Conservation (phyloP, 1,140 invertebrate genomes). For the Leguminivora glycinivorella region DNA sequence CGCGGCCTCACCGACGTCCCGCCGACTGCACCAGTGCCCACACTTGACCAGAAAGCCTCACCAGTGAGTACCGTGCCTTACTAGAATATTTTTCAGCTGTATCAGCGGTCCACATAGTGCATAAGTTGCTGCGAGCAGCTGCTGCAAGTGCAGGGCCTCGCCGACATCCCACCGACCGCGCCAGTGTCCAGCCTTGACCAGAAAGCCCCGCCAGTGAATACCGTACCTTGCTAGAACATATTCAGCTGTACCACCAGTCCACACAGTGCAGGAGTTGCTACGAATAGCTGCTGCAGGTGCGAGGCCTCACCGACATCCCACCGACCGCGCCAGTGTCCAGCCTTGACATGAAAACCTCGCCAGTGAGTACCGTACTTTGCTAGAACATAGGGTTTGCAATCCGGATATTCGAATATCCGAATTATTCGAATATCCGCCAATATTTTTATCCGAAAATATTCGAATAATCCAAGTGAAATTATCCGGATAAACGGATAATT, state of each 20-base stretch:
- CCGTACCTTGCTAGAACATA: no score
- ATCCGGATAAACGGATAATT: no score
- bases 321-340: conserved; percentile 79
- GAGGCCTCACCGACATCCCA: conserved; percentile 92
- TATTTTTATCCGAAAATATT: no score
- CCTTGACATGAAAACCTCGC: conserved; percentile 64
- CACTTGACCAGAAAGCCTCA: conserved; percentile 72
- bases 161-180: conserved; percentile 87
- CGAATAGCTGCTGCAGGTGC: conserved; percentile 93
- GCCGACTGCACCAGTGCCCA: conserved; percentile 79
- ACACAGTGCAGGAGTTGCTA: conserved; percentile 93
- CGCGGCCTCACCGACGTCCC: conserved; percentile 93
- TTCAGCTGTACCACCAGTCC: conserved; percentile 92
- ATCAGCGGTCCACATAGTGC: conserved; percentile 95
- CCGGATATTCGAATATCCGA: no score
- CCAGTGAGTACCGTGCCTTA: conserved; percentile 57
- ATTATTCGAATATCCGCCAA: no score
- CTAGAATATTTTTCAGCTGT: conserved; percentile 78
- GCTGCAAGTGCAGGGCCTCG: conserved; percentile 92
- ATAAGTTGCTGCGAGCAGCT: conserved; percentile 94
- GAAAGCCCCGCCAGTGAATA: conserved; percentile 59
- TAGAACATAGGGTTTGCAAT: no score
- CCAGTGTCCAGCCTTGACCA: conserved; percentile 74
- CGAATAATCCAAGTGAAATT: no score
- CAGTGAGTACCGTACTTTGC: not conserved